Base-by-base conservation (phyloP, 2,888 invertebrate species). In the Polyommatus iphigenia region DNA sequence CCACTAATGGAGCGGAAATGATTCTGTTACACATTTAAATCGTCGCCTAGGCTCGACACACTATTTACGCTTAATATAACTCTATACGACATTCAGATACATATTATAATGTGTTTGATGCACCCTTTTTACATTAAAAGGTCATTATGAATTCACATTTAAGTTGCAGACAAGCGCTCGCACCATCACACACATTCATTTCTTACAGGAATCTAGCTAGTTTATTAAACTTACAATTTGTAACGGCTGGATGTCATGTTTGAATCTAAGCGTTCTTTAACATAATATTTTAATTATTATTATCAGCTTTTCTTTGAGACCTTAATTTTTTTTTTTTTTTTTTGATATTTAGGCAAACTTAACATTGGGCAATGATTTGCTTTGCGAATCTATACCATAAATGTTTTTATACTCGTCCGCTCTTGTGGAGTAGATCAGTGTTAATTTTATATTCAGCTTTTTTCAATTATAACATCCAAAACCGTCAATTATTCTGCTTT, bases 81-180 rank as follows among this genome's bases (percentile, higher is more conserved):
- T 32, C 6, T 75, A 75, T 50, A 73, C 73, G 73, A 75, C 75
- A 75, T 54, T 50, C 75, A 75, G 75, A 50, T 75, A 54, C 54
- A 75, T 41, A 41, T 36, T 36, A 46, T 54, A 54, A 75, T 54
- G 75, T 41, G 41, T 75, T 75, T 54, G 54, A 75, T 75, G 29
- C 75, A 75, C 24, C 75, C 24, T 54, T 50, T 73, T 73, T 41
- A 54, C 75, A 75, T 10, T 50, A 54, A 24, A 50, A 54, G 18
- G 41, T 72, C 20, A 20, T 72, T 72, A 20, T 36, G 32, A 71
- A 71, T 71, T 72, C 36, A 72, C 72, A 72, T 72, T 72, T 72
- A 72, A 72, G 72, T 72, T 72, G 41, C 72, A 72, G 72, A 75
- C 75, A 54, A 75, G 75, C 54, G 50, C 75, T 29, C 75, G 50